A percentile compares a stretch with the other conserved stretches of the same genome.
Conservation (phyloP, 1,140 invertebrate species). For the Drosophila sturtevanti region DNA sequence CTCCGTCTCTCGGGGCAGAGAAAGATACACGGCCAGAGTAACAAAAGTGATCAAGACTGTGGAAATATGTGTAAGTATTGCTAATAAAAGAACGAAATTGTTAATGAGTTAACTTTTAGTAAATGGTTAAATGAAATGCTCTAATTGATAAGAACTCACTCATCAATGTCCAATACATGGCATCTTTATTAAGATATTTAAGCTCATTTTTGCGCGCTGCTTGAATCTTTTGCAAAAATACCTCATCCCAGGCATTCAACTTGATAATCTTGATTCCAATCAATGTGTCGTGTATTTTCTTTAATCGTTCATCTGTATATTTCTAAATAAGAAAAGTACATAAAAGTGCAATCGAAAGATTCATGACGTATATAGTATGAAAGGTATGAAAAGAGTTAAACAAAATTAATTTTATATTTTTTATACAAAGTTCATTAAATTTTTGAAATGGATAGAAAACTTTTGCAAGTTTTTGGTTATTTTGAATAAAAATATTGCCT, state of each 20-base stretch:
- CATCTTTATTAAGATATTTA: slow-evolving; percentile 88
- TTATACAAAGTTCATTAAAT: no score
- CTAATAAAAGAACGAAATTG: slow-evolving; percentile 22
- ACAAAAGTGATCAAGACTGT: slow-evolving; percentile 89
- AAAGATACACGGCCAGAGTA: slow-evolving; percentile 87
- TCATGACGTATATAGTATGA: no score
- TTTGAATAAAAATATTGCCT: no score
- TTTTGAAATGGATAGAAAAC: no score
- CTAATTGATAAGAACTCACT: slow-evolving; percentile 83
- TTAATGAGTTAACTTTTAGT: not conserved
- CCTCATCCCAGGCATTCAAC: slow-evolving; percentile 91
- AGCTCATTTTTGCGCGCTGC: slow-evolving; percentile 88
- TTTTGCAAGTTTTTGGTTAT: no score
- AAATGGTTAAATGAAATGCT: not conserved
- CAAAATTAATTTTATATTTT: no score
- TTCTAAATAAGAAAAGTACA: slow-evolving; percentile 82
- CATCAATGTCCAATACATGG: slow-evolving; percentile 89
- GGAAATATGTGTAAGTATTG: slow-evolving; percentile 87
- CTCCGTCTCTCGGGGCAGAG: slow-evolving; percentile 28
- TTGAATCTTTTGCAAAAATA: slow-evolving; percentile 88
- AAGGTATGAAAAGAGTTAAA: no score
- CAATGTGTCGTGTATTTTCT: slow-evolving; percentile 90
- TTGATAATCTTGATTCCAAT: slow-evolving; percentile 92
- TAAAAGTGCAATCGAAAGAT: not conserved
- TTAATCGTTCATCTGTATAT: slow-evolving; percentile 89